phyloP scores from a whole-genome alignment of 2,888 invertebrate genomes.

The Mythimna albipuncta region DNA sequence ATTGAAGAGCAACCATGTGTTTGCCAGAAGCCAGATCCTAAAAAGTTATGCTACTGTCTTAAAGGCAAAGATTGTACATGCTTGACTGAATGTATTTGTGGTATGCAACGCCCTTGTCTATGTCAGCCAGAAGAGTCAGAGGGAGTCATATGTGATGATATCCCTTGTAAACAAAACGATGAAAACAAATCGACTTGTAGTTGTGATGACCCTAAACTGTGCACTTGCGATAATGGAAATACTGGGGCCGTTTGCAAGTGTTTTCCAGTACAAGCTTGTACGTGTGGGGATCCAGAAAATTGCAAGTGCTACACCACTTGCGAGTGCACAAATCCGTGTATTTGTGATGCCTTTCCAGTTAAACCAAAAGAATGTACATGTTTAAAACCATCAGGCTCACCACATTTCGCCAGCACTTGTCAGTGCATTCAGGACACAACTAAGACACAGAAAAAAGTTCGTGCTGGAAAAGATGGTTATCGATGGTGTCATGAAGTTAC shows the following conservation, averaged over 20 bases:
- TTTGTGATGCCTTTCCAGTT: constrained; percentile 74
- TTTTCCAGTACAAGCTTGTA: constrained; percentile 74
- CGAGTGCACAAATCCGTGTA: constrained; percentile 79
- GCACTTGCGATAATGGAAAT: constrained; percentile 71
- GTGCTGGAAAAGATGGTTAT: constrained; percentile 83
- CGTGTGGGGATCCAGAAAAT: constrained; percentile 78
- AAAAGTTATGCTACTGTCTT: constrained; percentile 73
- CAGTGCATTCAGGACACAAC: constrained; percentile 64
- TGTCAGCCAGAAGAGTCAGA: constrained; percentile 74
- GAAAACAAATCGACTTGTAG: constrained; percentile 76
- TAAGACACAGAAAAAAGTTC: constrained; percentile 77
- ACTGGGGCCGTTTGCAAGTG: constrained; percentile 72
- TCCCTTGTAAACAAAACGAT: constrained; percentile 68
- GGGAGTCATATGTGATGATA: constrained; percentile 42
- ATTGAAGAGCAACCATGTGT: constrained; percentile 70
- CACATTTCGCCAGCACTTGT: constrained; percentile 73
- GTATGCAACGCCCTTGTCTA: constrained; percentile 73
- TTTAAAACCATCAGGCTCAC: constrained; percentile 64
- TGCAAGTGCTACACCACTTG: constrained; percentile 81
- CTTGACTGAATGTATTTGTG: constrained; percentile 77
- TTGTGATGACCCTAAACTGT: constrained; percentile 72
- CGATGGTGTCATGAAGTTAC: constrained; percentile 86
- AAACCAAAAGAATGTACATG: constrained; percentile 76
- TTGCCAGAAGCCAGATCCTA: constrained; percentile 77
- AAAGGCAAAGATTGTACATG: constrained; percentile 80